These are phyloP conservation scores for Protobothrops mucrosquamatus DNA, from an alignment of 2,113 vertebrate species.

Conservation along the genomic window DNA sequence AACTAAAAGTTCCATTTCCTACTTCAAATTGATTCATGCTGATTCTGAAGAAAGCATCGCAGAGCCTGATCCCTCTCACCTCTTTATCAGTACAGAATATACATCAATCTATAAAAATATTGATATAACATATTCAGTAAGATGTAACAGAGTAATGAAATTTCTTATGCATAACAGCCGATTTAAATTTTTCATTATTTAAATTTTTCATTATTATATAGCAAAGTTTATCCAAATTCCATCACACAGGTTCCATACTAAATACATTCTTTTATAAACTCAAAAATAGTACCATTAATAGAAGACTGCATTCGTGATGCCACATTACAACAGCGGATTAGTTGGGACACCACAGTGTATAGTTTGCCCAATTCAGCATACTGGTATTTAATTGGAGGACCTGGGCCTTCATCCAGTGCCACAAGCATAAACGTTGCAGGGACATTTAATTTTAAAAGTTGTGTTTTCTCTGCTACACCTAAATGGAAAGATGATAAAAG, in stretches of 20 bases:
- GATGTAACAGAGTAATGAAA: not conserved
- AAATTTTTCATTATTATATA: not conserved
- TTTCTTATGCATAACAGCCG: not conserved
- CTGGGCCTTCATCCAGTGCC: slow-evolving; percentile 95
- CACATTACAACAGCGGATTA: slow-evolving; percentile 98
- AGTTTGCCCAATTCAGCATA: slow-evolving; percentile 98
- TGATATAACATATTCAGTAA: not conserved
- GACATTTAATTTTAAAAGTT: slow-evolving; percentile 93
- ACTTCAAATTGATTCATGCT: not conserved
- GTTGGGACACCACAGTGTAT: slow-evolving; percentile 96
- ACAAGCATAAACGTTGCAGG: slow-evolving; percentile 99
- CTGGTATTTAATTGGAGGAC: slow-evolving; percentile 99
- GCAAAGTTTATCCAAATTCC: not conserved
- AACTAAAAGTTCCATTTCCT: not conserved
- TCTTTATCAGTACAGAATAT: not conserved
- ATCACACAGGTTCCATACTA: not conserved
- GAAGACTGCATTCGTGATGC: slow-evolving; percentile 97
- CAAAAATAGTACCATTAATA: slow-evolving; percentile 84
- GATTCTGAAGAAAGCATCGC: not conserved
- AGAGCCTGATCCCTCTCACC: not conserved
- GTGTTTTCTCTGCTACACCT: slow-evolving; percentile 98
- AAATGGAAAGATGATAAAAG: not conserved
- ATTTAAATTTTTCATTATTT: not conserved
- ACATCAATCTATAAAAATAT: not conserved
- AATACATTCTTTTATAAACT: not conserved